Percentiles rank a stretch among this genome's conserved stretches.
Conservation (phyloP, 2,797 vertebrate species). For the Mormyrus hasselquistii region DNA sequence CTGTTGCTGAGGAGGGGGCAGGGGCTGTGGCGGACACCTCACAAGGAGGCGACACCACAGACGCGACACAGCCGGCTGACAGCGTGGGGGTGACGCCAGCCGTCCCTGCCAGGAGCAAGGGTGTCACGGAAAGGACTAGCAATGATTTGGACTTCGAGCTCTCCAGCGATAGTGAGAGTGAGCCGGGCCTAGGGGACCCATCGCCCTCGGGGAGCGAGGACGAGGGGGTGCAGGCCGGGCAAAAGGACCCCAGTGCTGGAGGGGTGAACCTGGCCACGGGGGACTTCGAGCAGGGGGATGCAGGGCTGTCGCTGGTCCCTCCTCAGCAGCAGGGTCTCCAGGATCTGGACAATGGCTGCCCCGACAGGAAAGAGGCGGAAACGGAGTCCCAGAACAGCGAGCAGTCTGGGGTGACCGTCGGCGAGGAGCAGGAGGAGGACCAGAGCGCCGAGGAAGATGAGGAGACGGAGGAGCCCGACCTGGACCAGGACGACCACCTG, state of each 20-base stretch:
- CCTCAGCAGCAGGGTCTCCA: conserved; percentile 65
- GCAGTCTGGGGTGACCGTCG: conserved; percentile 86
- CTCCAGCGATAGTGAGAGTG: conserved; percentile 85
- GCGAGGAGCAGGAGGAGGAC: conserved; percentile 83
- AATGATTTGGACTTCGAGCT: conserved; percentile 83
- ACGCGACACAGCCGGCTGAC: conserved; percentile 38
- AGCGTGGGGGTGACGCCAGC: conserved; percentile 32
- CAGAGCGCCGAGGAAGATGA: conserved; percentile 86
- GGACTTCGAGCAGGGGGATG: conserved; percentile 48
- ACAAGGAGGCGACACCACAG: conserved; percentile 34
- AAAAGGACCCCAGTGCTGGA: conserved; percentile 40
- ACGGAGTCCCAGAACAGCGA: conserved; percentile 95
- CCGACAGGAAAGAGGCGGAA: conserved; percentile 80
- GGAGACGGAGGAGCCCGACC: conserved; percentile 74
- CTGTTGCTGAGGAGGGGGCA: conserved; percentile 39
- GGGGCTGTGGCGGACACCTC: conserved; percentile 31
- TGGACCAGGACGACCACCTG: conserved; percentile 84
- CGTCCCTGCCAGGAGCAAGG: conserved; percentile 36
- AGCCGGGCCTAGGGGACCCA: conserved; percentile 52
- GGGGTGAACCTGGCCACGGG: conserved; percentile 46
- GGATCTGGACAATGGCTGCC: conserved; percentile 77
- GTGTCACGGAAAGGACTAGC: conserved; percentile 34
- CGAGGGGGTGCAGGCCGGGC: conserved; percentile 54
- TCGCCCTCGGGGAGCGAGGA: conserved; percentile 54
- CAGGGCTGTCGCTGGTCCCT: conserved; percentile 44